phyloP scores from a whole-genome alignment of 1,140 invertebrate genomes.

The Orussus abietinus region DNA sequence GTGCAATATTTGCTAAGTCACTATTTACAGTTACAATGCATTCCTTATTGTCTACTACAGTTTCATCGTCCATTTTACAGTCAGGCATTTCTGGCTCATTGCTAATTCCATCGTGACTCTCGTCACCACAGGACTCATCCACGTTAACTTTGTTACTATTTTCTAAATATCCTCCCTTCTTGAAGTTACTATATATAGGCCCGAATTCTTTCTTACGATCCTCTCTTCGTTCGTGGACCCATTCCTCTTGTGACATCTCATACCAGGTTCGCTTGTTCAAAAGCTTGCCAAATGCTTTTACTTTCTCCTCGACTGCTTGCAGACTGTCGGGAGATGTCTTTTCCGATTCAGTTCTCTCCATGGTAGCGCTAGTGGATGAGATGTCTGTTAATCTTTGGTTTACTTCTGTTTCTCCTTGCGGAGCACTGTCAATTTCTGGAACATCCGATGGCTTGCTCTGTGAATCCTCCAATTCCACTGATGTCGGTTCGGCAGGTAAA shows the following conservation, averaged over 20 bases:
- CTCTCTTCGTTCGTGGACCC: conserved; percentile 68
- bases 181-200: conserved; percentile 48
- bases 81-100: conserved; percentile 9
- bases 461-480: conserved; percentile 51
- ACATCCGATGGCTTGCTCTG: conserved; percentile 45
- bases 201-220: conserved; percentile 69
- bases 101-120: conserved; percentile 6
- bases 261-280: conserved; percentile 43
- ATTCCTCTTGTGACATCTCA: conserved; percentile 73
- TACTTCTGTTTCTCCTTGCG: conserved; percentile 37
- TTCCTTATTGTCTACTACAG: conserved; percentile 4
- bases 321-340: too few relatives aligned
- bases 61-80: conserved; percentile 6
- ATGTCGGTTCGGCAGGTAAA: conserved; percentile 60
- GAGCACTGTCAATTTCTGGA: conserved; percentile 41
- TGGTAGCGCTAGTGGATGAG: too few relatives aligned
- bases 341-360: conserved; percentile 35
- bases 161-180: conserved; percentile 19
- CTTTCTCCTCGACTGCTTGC: conserved; percentile 34
- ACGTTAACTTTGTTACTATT: not conserved
- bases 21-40: not conserved
- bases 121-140: not conserved
- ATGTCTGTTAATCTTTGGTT: conserved; percentile 38
- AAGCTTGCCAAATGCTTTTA: conserved; percentile 42
- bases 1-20: too few relatives aligned